Conservation (phyloP, 2,113 vertebrate species). For the Nesoenas mayeri region DNA sequence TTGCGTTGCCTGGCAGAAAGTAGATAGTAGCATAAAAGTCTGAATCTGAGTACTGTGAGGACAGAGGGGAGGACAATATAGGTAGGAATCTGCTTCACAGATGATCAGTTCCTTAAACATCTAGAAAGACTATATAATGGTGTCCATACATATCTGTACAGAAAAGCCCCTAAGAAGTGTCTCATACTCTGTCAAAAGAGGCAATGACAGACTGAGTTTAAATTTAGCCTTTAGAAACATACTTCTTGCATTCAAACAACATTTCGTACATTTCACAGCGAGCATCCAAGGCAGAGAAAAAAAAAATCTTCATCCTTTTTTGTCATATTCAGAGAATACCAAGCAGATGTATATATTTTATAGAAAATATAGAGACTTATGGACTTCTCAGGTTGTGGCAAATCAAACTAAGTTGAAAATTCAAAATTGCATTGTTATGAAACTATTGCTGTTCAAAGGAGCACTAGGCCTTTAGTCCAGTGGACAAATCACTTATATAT, state of each 20-base stretch:
- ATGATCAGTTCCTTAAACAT: neutral
- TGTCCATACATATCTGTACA: neutral
- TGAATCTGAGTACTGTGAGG: neutral
- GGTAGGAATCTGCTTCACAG: neutral
- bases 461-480: neutral
- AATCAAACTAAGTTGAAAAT: neutral
- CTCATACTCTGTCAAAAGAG: neutral
- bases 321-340: neutral
- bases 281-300: neutral
- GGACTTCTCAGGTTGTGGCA: neutral
- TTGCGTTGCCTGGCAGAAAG: neutral
- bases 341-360: neutral
- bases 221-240: neutral
- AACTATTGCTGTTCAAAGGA: neutral
- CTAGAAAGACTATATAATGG: neutral
- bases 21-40: neutral
- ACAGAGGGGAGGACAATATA: neutral
- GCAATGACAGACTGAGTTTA: neutral
- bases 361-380: neutral
- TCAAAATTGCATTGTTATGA: neutral
- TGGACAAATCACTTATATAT: neutral
- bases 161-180: neutral
- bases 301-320: neutral
- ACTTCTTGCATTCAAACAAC: neutral
- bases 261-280: neutral